A percentile compares a stretch with the other conserved stretches of the same genome.
These are phyloP conservation scores for Drosophila yakuba DNA, from an alignment of 1,140 invertebrate genomes.

Conservation along the genomic window DNA sequence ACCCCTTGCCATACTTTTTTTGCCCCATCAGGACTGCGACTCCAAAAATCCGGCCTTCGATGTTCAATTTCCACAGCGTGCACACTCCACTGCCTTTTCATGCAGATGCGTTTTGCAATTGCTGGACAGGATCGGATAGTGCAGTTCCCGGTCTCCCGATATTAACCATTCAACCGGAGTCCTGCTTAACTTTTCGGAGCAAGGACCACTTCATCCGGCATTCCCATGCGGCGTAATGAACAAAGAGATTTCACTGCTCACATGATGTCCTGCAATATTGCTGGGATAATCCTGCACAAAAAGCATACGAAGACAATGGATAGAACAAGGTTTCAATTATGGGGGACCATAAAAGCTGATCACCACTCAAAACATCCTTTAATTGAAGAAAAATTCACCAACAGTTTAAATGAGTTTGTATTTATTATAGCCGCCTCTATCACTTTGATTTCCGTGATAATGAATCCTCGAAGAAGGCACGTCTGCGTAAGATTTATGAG, in stretches of 20 bases:
- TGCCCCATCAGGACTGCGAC: constrained; percentile 15
- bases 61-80: constrained; percentile 47
- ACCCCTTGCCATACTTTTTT: not conserved
- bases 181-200: not conserved
- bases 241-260: not conserved
- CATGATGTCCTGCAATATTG: not conserved
- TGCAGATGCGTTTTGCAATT: constrained; percentile 30
- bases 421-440: too few species aligned
- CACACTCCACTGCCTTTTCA: constrained; percentile 52
- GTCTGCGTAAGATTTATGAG: constrained; percentile 21
- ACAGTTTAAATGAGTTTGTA: not conserved
- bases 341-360: too few species aligned
- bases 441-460: constrained; percentile 2
- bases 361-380: too few species aligned
- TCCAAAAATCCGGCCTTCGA: constrained; percentile 41
- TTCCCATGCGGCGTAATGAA: not conserved
- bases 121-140: constrained; percentile 29
- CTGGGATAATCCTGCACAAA: too few species aligned
- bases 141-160: constrained; percentile 1
- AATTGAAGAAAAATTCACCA: too few species aligned
- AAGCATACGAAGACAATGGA: too few species aligned
- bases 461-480: constrained; percentile 20
- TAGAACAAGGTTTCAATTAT: too few species aligned
- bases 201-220: not conserved
- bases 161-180: not conserved